Base-by-base conservation (phyloP, 1,140 invertebrate species). In the Pinna nobilis region DNA sequence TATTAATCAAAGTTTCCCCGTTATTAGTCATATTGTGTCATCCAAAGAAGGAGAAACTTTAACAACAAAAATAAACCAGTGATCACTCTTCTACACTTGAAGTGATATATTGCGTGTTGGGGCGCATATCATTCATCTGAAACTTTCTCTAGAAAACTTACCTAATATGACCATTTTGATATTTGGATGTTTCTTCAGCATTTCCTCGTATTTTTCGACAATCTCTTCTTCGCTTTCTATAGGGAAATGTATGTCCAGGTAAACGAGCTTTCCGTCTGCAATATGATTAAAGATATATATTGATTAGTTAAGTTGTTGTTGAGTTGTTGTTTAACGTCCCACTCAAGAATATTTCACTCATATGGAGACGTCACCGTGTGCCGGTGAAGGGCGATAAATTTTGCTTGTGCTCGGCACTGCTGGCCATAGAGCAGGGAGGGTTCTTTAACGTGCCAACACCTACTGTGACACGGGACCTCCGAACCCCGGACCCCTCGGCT, bases 131-230 rank as follows among this genome's bases (percentile, higher is more conserved):
- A n/a, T n/a, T n/a, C n/a, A n/a, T n/a, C n/a, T 44, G 9, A n/a
- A 9, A 44, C 39, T 11, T 11, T 44, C n/a, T 53, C 7, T 6
- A 32, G 37, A n/a, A 41, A 28, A 47, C 64, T 63, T 67, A 83
- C 82, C 79, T 44, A 84, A 60, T 4, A 82, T 47, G 6, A 73
- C 77, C 13, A 83, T 23, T 75, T 82, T 84, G 11, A 81, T 70
- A 6, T 76, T 69, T 44, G 70, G 73, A 39, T 80, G 64, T 4
- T 73, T 37, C 28, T 68, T 37, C 13, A 84, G 50, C 23, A 65
- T 67, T 20, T 82, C 68, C 32, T 74, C 66, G 70, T 81, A 82
- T 39, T 74, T 63, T 18, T 79, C 64, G 25, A 81, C 63, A 2
- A 84, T 37, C 6, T 77, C 63, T 11, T 80, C 74, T 60, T 78